Evolutionary conservation across 2,113 vertebrate genomes (phyloP).

Genomic region (Cebidichthys violaceus): DNA sequence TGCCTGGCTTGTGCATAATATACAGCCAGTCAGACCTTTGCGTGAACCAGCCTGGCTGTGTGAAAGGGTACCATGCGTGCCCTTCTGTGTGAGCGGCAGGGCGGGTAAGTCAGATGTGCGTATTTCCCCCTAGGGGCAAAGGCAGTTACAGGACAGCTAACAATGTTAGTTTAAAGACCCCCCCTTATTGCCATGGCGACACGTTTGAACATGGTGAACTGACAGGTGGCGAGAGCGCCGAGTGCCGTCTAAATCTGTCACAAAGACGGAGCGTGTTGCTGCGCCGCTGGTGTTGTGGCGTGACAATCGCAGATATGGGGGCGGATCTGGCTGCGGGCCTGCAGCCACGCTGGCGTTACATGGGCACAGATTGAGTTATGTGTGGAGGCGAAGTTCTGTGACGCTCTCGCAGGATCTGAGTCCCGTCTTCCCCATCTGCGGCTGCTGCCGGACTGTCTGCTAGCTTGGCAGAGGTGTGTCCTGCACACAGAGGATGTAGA

Average conservation of each 20-base stretch:
- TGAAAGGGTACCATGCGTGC: slow-evolving; percentile 38
- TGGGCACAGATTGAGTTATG: slow-evolving; percentile 72
- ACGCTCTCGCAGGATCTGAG: slow-evolving; percentile 53
- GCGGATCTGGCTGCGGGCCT: slow-evolving; percentile 68
- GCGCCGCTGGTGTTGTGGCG: slow-evolving; percentile 67
- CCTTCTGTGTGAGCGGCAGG: slow-evolving; percentile 35
- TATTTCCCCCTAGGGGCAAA: slow-evolving; percentile 51
- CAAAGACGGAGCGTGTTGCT: slow-evolving; percentile 61
- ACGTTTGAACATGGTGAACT: slow-evolving; percentile 48
- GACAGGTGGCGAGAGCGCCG: slow-evolving; percentile 71
- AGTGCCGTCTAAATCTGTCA: slow-evolving; percentile 69
- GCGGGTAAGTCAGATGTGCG: slow-evolving; percentile 39
- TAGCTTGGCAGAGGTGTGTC: slow-evolving; percentile 64
- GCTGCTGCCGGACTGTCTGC: slow-evolving; percentile 60
- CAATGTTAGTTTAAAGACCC: slow-evolving; percentile 53
- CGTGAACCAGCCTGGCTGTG: slow-evolving; percentile 44
- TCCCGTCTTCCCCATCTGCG: slow-evolving; percentile 73
- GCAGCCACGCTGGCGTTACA: slow-evolving; percentile 63
- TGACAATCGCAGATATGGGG: slow-evolving; percentile 67
- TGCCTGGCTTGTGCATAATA: slow-evolving; percentile 46
- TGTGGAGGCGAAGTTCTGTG: slow-evolving; percentile 72
- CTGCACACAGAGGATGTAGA: slow-evolving; percentile 26
- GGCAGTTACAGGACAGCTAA: slow-evolving; percentile 49
- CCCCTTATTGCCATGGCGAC: slow-evolving; percentile 57
- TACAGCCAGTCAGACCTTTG: slow-evolving; percentile 46